Evolutionary conservation across 2,113 vertebrate genomes (phyloP), one percentile per base, ranked within the genome.

Genomic region (Peromyscus leucopus): DNA sequence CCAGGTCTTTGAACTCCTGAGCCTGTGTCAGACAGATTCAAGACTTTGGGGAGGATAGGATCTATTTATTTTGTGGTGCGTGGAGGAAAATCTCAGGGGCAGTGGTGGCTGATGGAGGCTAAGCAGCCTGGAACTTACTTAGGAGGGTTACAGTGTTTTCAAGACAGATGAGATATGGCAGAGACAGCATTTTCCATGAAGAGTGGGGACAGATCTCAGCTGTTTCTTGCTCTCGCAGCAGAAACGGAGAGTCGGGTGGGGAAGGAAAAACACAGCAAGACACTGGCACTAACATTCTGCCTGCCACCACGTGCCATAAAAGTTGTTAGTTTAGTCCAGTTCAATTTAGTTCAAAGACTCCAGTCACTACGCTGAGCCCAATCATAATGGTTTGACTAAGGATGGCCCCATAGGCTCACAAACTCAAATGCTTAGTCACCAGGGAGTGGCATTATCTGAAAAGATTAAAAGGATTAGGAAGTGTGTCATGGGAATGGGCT

Each of bases 131-230:
- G 79, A 46, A 42, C 69, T 76, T 76, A 48, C 79, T n/a, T n/a
- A n/a, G 24, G 24, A 96, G 39, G 85, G 85, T 75, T 31, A 59
- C 42, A 90, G 65, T 21, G 7, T 65, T 48, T 48, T 36, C 46
- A 94, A 21, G 28, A 67, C 28, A 84, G 63, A 51, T 51, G 28
- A 57, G 59, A 12, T 51, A n/a, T 55, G 75, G 78, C 48, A n/a
- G 83, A 92, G 67, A 82, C 4, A 16, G 65, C 63, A 31, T 89
- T 79, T 94, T 86, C 79, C 95, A 57, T 42, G 55, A 91, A 90
- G 63, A 57, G 42, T 57, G 31, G 84, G 39, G 63, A 65, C 5
- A 79, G 76, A 36, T 48, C 11, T 24, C 26, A 8, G 87, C 57
- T 55, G 15, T 21, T 59, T 42, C 57, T 61, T 83, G 80, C 36